Conservation (phyloP, 2,888 invertebrate species). For the Ecdyonurus torrentis region DNA sequence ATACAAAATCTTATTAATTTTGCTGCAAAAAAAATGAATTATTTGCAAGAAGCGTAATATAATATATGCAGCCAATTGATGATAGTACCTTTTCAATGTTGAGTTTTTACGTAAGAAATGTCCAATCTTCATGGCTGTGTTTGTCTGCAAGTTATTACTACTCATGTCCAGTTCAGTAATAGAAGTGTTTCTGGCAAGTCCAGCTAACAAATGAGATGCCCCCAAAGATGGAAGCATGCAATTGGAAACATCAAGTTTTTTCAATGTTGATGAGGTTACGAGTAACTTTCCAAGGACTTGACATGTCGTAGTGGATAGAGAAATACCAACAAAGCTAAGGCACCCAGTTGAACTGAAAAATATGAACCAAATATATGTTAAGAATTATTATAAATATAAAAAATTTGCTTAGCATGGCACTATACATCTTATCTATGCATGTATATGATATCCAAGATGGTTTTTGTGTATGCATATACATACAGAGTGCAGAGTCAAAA, state of each 20-base stretch:
- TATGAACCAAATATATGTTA: too few relatives aligned
- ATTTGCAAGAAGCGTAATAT: not conserved
- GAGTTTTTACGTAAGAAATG: conserved; percentile 22
- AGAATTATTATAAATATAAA: too few relatives aligned
- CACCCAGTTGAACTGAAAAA: conserved; percentile 20
- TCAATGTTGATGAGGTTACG: conserved; percentile 22
- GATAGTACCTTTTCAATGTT: conserved; percentile 21
- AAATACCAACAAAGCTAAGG: conserved; percentile 19
- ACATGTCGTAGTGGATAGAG: conserved; percentile 22
- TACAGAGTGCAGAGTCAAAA: too few relatives aligned
- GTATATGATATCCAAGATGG: too few relatives aligned
- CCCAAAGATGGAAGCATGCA: conserved; percentile 26
- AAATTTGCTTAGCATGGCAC: too few relatives aligned
- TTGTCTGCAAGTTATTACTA: conserved; percentile 25
- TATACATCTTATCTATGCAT: too few relatives aligned
- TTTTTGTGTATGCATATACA: too few relatives aligned
- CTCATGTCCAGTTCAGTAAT: conserved; percentile 23
- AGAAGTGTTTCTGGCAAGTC: conserved; percentile 22
- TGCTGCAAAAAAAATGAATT: not conserved
- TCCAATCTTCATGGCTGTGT: conserved; percentile 22
- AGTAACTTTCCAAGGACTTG: conserved; percentile 24
- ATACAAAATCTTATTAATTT: not conserved
- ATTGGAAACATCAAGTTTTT: conserved; percentile 23
- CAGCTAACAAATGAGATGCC: conserved; percentile 21
- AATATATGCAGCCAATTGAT: too few relatives aligned